Evolutionary conservation across 2,888 invertebrate genomes (phyloP), one percentile per base, ranked within the genome.

Genomic region (Epistrophella euchroma): DNA sequence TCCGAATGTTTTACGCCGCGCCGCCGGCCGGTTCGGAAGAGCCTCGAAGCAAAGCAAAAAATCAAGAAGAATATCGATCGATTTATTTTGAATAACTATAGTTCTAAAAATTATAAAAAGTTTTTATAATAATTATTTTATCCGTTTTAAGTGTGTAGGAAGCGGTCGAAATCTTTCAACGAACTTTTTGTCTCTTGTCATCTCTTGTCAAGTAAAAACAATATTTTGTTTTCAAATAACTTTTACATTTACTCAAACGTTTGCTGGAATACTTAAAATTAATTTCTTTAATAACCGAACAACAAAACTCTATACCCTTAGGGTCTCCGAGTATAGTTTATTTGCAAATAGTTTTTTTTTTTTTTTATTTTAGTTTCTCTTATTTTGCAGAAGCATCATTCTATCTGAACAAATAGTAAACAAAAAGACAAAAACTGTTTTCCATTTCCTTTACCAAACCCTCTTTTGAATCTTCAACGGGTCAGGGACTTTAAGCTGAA

Each of bases 401-500:
- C 17, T 5, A 9, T 17, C 45, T 45, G 9, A 10, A 3, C 3
- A 45, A 66, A 66, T 47, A 43, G 19, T 15, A 13, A 13, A 66
- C 19, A 45, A 56, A 32, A 50, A 22, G 19, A 66, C 35, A 45
- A 56, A 17, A 17, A 11, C 9, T 28, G 25, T 28, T 52, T 52
- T 22, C 25, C 15, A 50, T 50, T 50, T 25, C 22, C 50, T 15
- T 0, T 5, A 32, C 32, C 28, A 15, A 52, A n/a, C n/a, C 45
- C 68, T 11, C 35, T 40, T 47, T 28, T 37, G 45, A 7, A 6
- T 74, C 13, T 19, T 40, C 40, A 40, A 5, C 13, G 5, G 68
- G 60, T 68, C 68, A 74, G 58, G 80, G 68, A 25, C 52, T 52
- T 15, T 3, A 47, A 68, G 60, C 11, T 13, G 13, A 58, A 71